Percentiles rank a stretch among this genome's conserved stretches.
phyloP scores from a whole-genome alignment of 1,140 invertebrate genomes.

The Nylanderia fulva region DNA sequence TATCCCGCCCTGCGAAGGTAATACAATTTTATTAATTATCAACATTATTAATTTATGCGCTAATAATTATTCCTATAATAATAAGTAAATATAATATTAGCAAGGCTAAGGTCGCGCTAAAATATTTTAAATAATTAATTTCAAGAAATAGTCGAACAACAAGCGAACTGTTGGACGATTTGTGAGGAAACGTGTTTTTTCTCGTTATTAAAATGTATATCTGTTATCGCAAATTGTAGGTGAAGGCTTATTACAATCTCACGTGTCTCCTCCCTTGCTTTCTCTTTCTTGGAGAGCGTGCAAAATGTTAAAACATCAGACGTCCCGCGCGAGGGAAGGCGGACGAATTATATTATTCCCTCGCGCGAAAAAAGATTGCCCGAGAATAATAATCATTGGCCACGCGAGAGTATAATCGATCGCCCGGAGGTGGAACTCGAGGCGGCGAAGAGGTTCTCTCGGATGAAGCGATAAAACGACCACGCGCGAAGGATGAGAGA shows the following conservation, averaged over 20 bases:
- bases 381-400: conserved; percentile 55
- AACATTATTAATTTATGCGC: neutral
- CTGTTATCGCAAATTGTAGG: neutral
- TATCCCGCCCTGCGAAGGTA: no score
- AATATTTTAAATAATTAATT: neutral
- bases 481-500: conserved; percentile 2
- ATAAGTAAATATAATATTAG: neutral
- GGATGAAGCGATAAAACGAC: conserved; percentile 59
- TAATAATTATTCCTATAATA: no score
- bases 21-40: neutral
- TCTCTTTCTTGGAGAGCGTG: neutral
- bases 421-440: conserved; percentile 47
- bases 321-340: neutral
- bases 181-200: neutral
- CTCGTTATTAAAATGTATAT: conserved; percentile 39
- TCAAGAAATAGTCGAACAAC: neutral
- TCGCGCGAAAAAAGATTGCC: conserved; percentile 44
- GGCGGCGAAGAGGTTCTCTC: conserved; percentile 12
- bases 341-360: conserved; percentile 48
- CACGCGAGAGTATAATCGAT: conserved; percentile 57
- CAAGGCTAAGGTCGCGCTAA: neutral
- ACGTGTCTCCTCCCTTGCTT: neutral
- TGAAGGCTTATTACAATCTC: neutral
- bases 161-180: no score
- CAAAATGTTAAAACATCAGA: conserved; percentile 33